Evolutionary conservation across 2,113 vertebrate species (phyloP).

Genomic region (Campylomormyrus tamandua): DNA sequence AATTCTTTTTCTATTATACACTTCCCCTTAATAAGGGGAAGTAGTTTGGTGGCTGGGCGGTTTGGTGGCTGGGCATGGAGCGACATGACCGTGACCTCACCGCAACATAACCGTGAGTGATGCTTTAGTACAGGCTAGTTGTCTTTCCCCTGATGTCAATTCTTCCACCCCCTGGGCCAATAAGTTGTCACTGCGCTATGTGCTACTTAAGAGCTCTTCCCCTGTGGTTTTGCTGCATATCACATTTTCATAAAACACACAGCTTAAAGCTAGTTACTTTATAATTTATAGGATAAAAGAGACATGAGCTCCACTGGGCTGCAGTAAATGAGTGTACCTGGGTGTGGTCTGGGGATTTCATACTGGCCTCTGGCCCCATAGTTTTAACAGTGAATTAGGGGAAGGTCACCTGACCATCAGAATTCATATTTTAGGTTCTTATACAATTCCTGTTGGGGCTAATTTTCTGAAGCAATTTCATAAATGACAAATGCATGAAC

Average conservation of each 20-base stretch:
- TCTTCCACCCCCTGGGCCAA: not conserved
- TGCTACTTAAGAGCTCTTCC: not conserved
- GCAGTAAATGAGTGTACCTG: not conserved
- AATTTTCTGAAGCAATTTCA: not conserved
- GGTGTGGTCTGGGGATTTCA: not conserved
- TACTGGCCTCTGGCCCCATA: not conserved
- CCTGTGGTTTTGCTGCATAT: not conserved
- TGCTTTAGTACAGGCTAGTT: not conserved
- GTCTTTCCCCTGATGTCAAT: not conserved
- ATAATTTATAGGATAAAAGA: not conserved
- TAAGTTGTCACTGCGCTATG: not conserved
- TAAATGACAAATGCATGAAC: not conserved
- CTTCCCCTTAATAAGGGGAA: not conserved
- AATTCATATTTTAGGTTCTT: not conserved
- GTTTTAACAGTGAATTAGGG: not conserved
- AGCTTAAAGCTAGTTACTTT: not conserved
- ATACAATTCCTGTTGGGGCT: not conserved
- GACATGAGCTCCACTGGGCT: not conserved
- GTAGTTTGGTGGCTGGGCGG: not conserved
- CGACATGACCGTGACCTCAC: not conserved
- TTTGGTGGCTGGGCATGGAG: not conserved
- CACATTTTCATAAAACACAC: not conserved
- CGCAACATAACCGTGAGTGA: not conserved
- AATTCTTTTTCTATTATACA: not conserved
- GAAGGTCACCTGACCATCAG: not conserved